phyloP scores from a whole-genome alignment of 37 sponge, comb jelly and placozoan species.

The Beroe ovata region DNA sequence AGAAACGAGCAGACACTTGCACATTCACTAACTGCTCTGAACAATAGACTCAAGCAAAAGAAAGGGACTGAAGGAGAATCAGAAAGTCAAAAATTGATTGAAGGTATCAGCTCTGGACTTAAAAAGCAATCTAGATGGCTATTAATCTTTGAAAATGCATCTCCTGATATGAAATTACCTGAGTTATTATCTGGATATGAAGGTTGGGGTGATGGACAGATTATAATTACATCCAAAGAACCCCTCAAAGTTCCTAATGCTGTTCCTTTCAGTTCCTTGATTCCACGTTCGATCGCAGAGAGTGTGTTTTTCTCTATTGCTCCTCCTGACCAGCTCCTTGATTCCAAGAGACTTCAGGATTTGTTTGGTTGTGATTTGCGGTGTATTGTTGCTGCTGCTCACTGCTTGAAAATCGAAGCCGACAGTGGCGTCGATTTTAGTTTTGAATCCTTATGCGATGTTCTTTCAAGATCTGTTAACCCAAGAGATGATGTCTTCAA shows the following conservation, averaged over 20 bases:
- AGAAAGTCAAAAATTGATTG: constrained; percentile 22
- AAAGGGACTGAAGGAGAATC: constrained; percentile 34
- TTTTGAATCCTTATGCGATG: neutral
- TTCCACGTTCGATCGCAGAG: constrained; percentile 26
- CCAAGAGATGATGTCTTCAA: constrained; percentile 20
- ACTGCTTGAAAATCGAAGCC: constrained; percentile 19
- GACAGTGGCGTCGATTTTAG: constrained; percentile 11
- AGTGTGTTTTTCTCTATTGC: constrained; percentile 28
- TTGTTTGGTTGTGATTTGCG: constrained; percentile 27
- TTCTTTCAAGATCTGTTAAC: neutral
- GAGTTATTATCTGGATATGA: constrained; percentile 50
- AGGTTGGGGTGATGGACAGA: constrained; percentile 61
- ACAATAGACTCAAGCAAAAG: neutral
- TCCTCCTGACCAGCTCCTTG: constrained; percentile 38
- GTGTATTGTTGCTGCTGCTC: neutral
- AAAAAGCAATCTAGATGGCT: constrained; percentile 39
- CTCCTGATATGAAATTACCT: neutral
- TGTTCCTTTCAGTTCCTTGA: constrained; percentile 11
- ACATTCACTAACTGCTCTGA: constrained; percentile 21
- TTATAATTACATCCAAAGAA: constrained; percentile 22
- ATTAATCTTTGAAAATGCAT: constrained; percentile 46
- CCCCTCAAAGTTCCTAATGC: neutral
- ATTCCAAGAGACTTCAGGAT: constrained; percentile 17
- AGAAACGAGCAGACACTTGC: constrained; percentile 34
- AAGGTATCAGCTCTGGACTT: constrained; percentile 23